Base-by-base conservation (phyloP, 2,113 vertebrate species). In the Myrmecobius fasciatus region DNA sequence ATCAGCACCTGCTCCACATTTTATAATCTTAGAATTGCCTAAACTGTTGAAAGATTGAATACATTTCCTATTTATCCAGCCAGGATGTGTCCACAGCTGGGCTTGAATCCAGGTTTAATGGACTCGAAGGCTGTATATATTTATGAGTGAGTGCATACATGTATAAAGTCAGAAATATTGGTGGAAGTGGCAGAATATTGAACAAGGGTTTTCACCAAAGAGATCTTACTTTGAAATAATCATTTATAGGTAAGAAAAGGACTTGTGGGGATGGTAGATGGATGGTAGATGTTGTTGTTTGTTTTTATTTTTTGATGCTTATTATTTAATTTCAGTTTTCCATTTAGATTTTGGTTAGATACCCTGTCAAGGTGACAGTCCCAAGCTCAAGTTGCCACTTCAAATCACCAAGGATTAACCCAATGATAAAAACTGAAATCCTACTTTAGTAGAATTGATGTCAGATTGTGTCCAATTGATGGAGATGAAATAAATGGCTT, bases 401-500 rank as follows among this genome's bases (percentile, higher is more conserved):
- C 24, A 89, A 25, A 25, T 93, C 49, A 93, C 75, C 88, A 60
- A 95, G 22, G 43, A 93, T 92, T 95, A 94, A 83, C n/a, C 3
- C 11, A 26, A 0, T 93, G 52, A 90, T 95, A 51, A 75, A 92
- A 28, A 26, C 3, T 0, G 56, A 91, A 94, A 92, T 90, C 36
- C 24, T 1, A 51, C 8, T 95, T 31, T 91, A 96, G 25, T n/a
- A 95, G 47, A 95, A 93, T 0, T 43, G 60, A 91, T 56, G 31
- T 46, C 0, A 53, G 1, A 51, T 94, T 93, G 51, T 92, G 60
- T 92, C 43, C 89, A 93, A 89, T 60, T 96, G 75, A 93, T 51
- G 75, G 6, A 51, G 9, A 28, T 47, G n/a, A 96, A 96, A 96
- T 91, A 97, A 95, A 91, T 83, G 43, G 5, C 36, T 53, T 95